Evolutionary conservation across 1,140 invertebrate species (phyloP).

Genomic region (Lerema accius): DNA sequence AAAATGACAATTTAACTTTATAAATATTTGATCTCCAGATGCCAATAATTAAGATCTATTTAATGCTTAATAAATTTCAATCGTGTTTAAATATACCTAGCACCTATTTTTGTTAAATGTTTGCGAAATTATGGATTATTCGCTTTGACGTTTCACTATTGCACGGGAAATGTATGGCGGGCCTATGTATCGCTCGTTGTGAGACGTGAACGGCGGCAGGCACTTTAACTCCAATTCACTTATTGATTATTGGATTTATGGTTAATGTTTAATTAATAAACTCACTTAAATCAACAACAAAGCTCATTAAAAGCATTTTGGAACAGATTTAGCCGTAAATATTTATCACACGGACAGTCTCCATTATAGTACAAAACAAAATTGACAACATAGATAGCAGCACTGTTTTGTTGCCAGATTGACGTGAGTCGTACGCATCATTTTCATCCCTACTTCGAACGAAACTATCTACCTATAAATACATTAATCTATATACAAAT

Average conservation of each 20-base stretch:
- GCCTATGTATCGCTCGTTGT: constrained; percentile 53
- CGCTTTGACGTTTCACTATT: constrained; percentile 79
- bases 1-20: constrained; percentile 29
- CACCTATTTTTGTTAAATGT: constrained; percentile 6
- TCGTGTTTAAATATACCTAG: background rate
- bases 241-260: background rate
- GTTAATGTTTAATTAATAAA: constrained; percentile 41
- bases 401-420: constrained; percentile 82
- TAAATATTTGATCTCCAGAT: constrained; percentile 13
- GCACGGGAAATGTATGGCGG: constrained; percentile 81
- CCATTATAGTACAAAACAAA: constrained; percentile 80
- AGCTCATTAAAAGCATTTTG: constrained; percentile 52
- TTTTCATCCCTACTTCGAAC: constrained; percentile 59
- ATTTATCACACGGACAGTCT: constrained; percentile 78
- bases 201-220: constrained; percentile 46
- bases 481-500: constrained; percentile 53
- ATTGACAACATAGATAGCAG: constrained; percentile 82
- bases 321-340: constrained; percentile 70
- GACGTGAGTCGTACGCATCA: constrained; percentile 78
- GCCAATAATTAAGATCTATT: background rate
- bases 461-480: constrained; percentile 45
- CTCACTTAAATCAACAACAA: constrained; percentile 45
- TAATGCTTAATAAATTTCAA: background rate
- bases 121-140: constrained; percentile 57
- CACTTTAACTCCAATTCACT: background rate